A percentile compares a stretch with the other conserved stretches of the same genome.
phyloP scores from a whole-genome alignment of 2,113 vertebrate genomes.

The Hippocampus comes region DNA sequence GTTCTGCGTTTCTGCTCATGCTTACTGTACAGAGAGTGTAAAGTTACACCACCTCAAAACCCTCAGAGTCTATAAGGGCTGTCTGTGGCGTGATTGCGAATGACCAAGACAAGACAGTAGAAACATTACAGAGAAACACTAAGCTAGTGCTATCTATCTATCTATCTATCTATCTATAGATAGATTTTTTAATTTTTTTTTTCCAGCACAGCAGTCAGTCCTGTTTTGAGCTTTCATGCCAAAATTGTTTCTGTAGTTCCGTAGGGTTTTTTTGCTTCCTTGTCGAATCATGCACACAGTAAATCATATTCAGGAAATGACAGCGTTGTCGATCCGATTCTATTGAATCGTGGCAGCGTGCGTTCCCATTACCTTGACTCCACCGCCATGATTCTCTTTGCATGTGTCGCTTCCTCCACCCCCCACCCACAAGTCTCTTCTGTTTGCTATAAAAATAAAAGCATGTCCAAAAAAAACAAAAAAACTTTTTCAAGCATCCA shows the following conservation, averaged over 20 bases:
- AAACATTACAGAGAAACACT: background rate
- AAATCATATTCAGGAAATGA: background rate
- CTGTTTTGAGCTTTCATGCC: background rate
- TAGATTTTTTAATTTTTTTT: too few species aligned
- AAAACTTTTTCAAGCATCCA: background rate
- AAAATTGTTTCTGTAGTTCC: background rate
- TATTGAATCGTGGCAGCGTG: conserved; percentile 29
- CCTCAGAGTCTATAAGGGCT: background rate
- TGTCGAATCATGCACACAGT: background rate
- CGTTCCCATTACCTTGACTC: conserved; percentile 45
- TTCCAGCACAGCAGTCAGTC: background rate
- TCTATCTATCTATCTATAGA: too few species aligned
- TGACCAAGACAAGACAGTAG: background rate
- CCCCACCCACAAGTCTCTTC: conserved; percentile 8
- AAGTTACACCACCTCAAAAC: background rate
- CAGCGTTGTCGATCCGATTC: conserved; percentile 23
- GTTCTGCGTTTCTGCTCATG: background rate
- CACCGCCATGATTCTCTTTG: conserved; percentile 36
- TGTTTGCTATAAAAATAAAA: background rate
- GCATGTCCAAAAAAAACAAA: background rate
- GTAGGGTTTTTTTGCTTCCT: background rate
- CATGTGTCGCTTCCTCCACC: conserved; percentile 6
- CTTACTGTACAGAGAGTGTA: background rate
- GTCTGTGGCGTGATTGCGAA: background rate
- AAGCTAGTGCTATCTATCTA: too few species aligned